These are phyloP conservation scores for Pantherophis alleghaniensis DNA, from an alignment of 2,797 vertebrate species.

Conservation along the genomic window DNA sequence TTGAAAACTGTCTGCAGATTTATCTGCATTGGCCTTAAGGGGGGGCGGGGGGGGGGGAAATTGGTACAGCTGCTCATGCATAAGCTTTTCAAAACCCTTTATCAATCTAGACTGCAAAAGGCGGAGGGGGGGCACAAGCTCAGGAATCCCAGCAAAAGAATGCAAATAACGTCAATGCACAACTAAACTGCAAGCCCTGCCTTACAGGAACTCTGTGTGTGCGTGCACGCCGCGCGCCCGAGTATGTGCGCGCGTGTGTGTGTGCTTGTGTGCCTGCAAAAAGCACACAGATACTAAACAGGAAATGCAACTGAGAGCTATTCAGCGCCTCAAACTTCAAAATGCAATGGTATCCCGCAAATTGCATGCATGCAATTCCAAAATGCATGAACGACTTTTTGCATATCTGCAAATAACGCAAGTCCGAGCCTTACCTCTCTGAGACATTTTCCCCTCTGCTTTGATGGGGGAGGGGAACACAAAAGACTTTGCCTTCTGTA, in stretches of 20 bases:
- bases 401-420: conserved; percentile 81
- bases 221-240: conserved; percentile 57
- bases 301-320: conserved; percentile 91
- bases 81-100: conserved; percentile 64
- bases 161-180: conserved; percentile 76
- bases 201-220: conserved; percentile 86
- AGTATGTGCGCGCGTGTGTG: conserved; percentile 29
- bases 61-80: conserved; percentile 48
- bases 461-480: conserved; percentile 92
- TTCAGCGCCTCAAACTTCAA: conserved; percentile 80
- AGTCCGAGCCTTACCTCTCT: conserved; percentile 85
- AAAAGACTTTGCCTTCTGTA: conserved; percentile 90
- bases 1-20: conserved; percentile 39
- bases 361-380: conserved; percentile 79
- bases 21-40: conserved; percentile 21
- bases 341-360: conserved; percentile 78
- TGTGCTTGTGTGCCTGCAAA: conserved; percentile 38
- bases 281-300: conserved; percentile 76
- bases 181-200: conserved; percentile 79
- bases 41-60: fast-evolving
- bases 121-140: conserved; percentile 63
- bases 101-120: conserved; percentile 76
- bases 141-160: conserved; percentile 74
- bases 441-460: conserved; percentile 92
- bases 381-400: conserved; percentile 78